These are phyloP conservation scores for Dascyllus trimaculatus DNA, from an alignment of 2,113 vertebrate genomes.

Conservation along the genomic window DNA sequence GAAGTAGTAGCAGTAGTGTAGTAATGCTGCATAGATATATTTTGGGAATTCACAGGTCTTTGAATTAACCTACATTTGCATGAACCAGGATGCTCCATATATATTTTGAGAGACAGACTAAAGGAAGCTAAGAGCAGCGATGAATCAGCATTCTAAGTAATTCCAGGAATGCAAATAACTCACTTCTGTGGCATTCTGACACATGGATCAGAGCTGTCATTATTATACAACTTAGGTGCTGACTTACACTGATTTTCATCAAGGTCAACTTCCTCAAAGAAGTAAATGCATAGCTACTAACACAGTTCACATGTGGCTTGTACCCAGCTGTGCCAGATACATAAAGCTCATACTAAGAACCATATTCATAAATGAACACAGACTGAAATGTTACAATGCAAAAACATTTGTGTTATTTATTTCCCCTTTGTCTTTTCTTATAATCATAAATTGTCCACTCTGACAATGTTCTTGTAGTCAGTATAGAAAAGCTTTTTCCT, in stretches of 20 bases:
- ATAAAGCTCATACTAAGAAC: no score
- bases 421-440: slow-evolving; percentile 12
- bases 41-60: background rate
- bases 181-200: background rate
- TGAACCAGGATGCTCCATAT: background rate
- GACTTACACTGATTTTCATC: no score
- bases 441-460: slow-evolving; percentile 12
- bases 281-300: no score
- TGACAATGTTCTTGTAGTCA: slow-evolving; percentile 1
- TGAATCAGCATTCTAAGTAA: slow-evolving; percentile 18
- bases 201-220: slow-evolving; percentile 1
- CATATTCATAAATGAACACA: no score
- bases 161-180: slow-evolving; percentile 13
- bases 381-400: no score
- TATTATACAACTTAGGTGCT: no score
- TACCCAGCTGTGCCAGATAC: no score
- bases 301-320: no score
- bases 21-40: background rate
- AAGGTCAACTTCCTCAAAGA: no score
- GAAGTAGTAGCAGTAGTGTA: no score
- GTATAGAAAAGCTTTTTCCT: slow-evolving; percentile 24
- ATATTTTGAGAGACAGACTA: background rate
- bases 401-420: background rate
- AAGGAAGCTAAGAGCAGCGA: background rate
- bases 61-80: background rate